Base-by-base conservation (phyloP, 2,113 vertebrate species). In the Pelecanoides urinatrix region DNA sequence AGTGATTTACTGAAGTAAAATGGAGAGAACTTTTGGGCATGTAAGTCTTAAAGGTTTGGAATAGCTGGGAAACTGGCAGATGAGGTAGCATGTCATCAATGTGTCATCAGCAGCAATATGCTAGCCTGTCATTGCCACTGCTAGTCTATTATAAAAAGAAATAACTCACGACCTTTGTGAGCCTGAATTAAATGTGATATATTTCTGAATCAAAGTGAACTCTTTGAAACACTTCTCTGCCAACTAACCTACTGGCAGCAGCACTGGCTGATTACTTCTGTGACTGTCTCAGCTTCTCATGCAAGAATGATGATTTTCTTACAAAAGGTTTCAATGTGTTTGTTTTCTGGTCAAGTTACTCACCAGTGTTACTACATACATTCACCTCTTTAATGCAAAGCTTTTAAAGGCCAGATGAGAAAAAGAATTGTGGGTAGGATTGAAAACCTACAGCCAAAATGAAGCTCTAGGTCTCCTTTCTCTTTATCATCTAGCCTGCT, bases 21-120 rank as follows among this genome's bases (percentile, higher is more conserved):
- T 89, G 61, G 73, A 92, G 63, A 94, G 21, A 56, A 90, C 68
- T 95, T 96, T 78, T 91, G 82, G 65, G 38, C 52, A 77, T 79
- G n/a, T 78, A 82, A 66, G 49, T 86, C 72, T 90, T 75, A 89
- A 94, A 97, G 47, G 62, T 94, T 86, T 95, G 76, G 72, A 97
- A 97, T 38, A 90, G 56, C 55, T 58, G 34, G 53, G 71, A 80
- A 95, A 49, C 15, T 62, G 73, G 25, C 40, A 68, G 75, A 84
- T 90, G 58, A 73, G 52, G 53, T 42, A 84, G 38, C 21, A 83
- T 68, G 30, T 74, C 70, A 87, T 72, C 55, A 66, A 67, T 36
- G 9, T 82, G 70, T 45, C 40, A 30, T 26, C 66, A 85, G 9
- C 74, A 88, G 20, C 26, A 40, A 19, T 55, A 83, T 34, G 7